Base-by-base conservation (phyloP, 2,113 vertebrate genomes). In the Paracanthobrama guichenoti region DNA sequence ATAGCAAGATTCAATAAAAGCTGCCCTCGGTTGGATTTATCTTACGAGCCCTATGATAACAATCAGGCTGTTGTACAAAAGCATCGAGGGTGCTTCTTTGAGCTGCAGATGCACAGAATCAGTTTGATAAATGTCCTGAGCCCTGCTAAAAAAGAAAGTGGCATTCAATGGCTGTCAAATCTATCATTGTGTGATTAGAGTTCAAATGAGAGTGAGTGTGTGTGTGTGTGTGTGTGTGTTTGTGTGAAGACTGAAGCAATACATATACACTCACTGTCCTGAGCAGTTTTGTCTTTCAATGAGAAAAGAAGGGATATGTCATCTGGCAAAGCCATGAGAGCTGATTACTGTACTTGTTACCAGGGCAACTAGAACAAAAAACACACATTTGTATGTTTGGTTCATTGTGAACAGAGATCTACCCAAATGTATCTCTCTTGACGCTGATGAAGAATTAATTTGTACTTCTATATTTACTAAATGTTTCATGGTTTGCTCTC, bases 1-100 rank as follows among this genome's bases (percentile, higher is more conserved):
- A 87, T 81, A 81, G 64, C 64, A 83, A 79, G 82, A 81, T 85
- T 85, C 75, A 87, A 87, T 87, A 89, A 87, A 83, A 82, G 59
- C 75, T 66, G 79, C 50, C 71, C 80, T 82, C 57, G 67, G 81
- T 84, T 85, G 81, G 71, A 85, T 83, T 83, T 67, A 73, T 85
- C 81, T 89, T 84, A 78, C 81, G 81, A 88, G 84, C 82, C 83
- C 46, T 78, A 84, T 53, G 86, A 87, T 87, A 85, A 66, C 46
- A 86, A 87, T 89, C 81, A 22, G 57, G 57, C 78, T 78, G 39
- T 39, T 76, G 62, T 66, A 81, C 81, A 87, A 83, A 89, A 85
- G 85, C 75, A 57, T 46, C 7, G 2, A 79, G 57, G 59, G 24
- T 64, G n/a, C 59, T 48, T 79, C 59, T 46, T 79, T 44, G 77